Conservation (phyloP, 2,888 invertebrate species). For the Rugalucina vietnamica region DNA sequence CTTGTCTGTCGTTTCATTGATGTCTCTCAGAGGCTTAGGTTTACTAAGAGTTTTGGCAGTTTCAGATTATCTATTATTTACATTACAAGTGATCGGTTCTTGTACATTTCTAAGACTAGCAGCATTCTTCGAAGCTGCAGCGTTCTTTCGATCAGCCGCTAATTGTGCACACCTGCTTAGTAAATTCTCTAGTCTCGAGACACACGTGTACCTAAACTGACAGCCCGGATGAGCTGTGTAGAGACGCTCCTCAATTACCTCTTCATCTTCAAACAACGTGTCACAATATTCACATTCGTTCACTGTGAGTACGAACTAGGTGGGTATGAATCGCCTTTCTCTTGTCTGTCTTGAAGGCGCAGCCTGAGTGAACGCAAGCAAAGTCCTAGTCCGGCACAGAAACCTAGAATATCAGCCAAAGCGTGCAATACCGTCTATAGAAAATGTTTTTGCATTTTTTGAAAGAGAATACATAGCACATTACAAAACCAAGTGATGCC, state of each 20-base stretch:
- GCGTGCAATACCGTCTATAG: no score
- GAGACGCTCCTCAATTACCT: conserved; percentile 49
- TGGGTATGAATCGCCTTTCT: conserved; percentile 61
- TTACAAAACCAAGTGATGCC: no score
- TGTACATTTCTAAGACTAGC: no score
- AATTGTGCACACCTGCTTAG: conserved; percentile 54
- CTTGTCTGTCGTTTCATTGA: conserved; percentile 27
- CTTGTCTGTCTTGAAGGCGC: conserved; percentile 52
- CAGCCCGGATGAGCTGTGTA: conserved; percentile 35
- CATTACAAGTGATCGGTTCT: no score
- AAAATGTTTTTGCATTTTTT: no score
- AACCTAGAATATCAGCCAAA: no score
- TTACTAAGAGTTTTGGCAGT: neutral
- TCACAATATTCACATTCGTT: conserved; percentile 62
- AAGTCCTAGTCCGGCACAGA: no score
- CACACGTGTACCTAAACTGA: conserved; percentile 61
- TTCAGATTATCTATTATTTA: no score
- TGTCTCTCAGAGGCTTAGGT: neutral
- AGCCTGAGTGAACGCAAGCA: conserved; percentile 45
- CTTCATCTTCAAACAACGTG: conserved; percentile 42
- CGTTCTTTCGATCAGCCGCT: conserved; percentile 14
- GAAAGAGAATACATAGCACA: no score
- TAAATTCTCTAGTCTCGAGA: conserved; percentile 56
- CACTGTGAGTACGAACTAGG: conserved; percentile 54
- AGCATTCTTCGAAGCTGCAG: neutral